Evolutionary conservation across 1,140 invertebrate species (phyloP), one percentile per base, ranked within the genome.

Genomic region (Dinothrombium tinctorium): DNA sequence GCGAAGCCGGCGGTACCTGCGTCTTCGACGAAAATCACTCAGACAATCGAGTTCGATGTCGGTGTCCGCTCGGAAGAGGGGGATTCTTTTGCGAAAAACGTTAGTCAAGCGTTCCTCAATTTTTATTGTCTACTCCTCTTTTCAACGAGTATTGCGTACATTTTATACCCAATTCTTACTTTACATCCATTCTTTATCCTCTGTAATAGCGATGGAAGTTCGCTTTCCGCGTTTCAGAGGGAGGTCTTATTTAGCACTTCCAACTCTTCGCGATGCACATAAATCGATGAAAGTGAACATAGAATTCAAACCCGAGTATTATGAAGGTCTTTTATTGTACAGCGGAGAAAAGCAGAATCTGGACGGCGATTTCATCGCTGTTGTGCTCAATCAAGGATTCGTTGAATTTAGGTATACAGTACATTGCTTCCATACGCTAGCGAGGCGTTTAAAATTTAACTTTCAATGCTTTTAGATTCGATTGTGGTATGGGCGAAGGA

Each of bases 401-500:
- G 69, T 90, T 15, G 82, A 92, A 60, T 80, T 92, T 57, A 78
- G 84, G 83, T 86, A 63, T 66, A 57, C 46, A n/a, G n/a, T n/a
- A n/a, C n/a, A n/a, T n/a, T n/a, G n/a, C n/a, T n/a, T n/a, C n/a
- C n/a, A n/a, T n/a, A n/a, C n/a, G n/a, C n/a, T n/a, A n/a, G n/a
- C n/a, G n/a, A n/a, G n/a, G n/a, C n/a, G n/a, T 29, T 11, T 29
- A 37, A 17, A 19, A 35, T 19, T 26, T 17, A 6, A 26, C 14
- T 8, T 17, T 39, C 19, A 7, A 11, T 31, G 37, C 7, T 1
- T 47, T 17, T 57, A 89, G 83, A 62, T 92, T 87, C 59, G 87
- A 94, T 58, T 94, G 87, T 54, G 87, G 87, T 17, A 89, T 82
- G 32, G 87, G 87, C 0, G 69, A 78, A 6, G 86, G 82, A 3